phyloP scores from a whole-genome alignment of 1,140 invertebrate genomes.

The Pollicipes pollicipes region DNA sequence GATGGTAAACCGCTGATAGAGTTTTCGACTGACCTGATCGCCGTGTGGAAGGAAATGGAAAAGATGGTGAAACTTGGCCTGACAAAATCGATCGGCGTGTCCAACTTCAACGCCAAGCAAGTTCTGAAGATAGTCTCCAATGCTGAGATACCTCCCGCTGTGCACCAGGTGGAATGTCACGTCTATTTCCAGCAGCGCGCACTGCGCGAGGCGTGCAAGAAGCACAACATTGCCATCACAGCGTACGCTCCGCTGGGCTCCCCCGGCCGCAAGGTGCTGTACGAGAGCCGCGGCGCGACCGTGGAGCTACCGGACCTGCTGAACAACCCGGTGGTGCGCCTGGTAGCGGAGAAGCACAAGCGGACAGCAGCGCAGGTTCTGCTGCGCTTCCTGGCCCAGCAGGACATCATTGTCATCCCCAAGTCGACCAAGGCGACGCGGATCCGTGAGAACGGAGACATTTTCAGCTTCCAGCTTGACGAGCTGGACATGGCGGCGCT shows the following conservation, averaged over 20 bases:
- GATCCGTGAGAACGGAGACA: too few species aligned
- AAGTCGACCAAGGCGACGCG: too few species aligned
- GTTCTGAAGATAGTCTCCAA: not conserved
- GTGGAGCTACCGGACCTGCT: not conserved
- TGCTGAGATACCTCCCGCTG: not conserved
- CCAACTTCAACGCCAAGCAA: not conserved
- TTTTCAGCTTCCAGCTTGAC: too few species aligned
- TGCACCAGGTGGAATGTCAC: not conserved
- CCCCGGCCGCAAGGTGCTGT: conserved; percentile 8
- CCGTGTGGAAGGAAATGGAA: not conserved
- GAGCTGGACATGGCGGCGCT: too few species aligned
- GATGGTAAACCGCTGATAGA: not conserved
- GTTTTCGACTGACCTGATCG: not conserved
- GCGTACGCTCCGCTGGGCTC: not conserved
- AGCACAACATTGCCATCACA: not conserved
- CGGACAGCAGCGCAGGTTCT: conserved; percentile 26
- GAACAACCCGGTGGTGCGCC: conserved; percentile 14
- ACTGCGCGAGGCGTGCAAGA: not conserved
- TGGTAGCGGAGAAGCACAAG: conserved; percentile 21
- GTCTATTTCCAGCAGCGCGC: not conserved
- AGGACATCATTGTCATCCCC: conserved; percentile 23
- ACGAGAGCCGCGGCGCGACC: not conserved
- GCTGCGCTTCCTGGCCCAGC: conserved; percentile 25
- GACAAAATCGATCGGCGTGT: not conserved
- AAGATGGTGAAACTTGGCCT: not conserved